Conservation (phyloP, 2,797 vertebrate genomes). For the Lagocephalus sceleratus region DNA sequence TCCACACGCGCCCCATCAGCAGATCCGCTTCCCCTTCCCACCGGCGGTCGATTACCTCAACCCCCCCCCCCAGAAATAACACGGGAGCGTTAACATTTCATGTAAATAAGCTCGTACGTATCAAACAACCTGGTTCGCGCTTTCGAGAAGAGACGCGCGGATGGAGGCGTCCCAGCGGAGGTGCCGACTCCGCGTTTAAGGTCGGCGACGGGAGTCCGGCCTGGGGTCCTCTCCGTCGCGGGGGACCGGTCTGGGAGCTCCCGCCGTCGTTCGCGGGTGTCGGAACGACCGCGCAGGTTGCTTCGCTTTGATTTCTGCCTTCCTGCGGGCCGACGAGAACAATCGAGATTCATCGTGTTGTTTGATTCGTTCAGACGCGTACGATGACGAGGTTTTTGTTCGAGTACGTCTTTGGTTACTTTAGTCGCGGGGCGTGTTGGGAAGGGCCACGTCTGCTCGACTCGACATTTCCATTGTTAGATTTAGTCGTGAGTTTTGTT, state of each 20-base stretch:
- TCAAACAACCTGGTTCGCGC: neutral
- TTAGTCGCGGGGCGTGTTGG: slow-evolving; percentile 7
- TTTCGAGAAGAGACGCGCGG: slow-evolving; percentile 1
- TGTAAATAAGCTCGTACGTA: too few relatives aligned
- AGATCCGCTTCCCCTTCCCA: slow-evolving; percentile 17
- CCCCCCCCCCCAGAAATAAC: slow-evolving; percentile 19
- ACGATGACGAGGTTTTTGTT: slow-evolving; percentile 10
- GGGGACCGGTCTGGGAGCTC: slow-evolving; percentile 1
- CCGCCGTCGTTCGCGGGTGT: slow-evolving; percentile 28
- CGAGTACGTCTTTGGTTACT: slow-evolving; percentile 10
- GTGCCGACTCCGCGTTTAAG: too few relatives aligned
- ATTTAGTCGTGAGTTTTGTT: slow-evolving; percentile 6
- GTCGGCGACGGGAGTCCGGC: too few relatives aligned
- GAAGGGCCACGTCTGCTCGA: neutral
- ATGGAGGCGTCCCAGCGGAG: slow-evolving; percentile 29
- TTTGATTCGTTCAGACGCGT: slow-evolving; percentile 27
- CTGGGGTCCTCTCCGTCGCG: too few relatives aligned
- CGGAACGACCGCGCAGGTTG: slow-evolving; percentile 39
- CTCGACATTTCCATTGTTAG: slow-evolving; percentile 10
- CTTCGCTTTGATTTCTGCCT: slow-evolving; percentile 20
- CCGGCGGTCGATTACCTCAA: slow-evolving; percentile 54
- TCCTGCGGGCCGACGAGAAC: slow-evolving; percentile 12
- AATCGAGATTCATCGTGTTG: slow-evolving; percentile 16
- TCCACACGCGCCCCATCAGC: slow-evolving; percentile 23
- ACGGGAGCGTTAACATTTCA: slow-evolving; percentile 10